Evolutionary conservation across 2,888 invertebrate species (phyloP).

Genomic region (Saturnia pavonia): DNA sequence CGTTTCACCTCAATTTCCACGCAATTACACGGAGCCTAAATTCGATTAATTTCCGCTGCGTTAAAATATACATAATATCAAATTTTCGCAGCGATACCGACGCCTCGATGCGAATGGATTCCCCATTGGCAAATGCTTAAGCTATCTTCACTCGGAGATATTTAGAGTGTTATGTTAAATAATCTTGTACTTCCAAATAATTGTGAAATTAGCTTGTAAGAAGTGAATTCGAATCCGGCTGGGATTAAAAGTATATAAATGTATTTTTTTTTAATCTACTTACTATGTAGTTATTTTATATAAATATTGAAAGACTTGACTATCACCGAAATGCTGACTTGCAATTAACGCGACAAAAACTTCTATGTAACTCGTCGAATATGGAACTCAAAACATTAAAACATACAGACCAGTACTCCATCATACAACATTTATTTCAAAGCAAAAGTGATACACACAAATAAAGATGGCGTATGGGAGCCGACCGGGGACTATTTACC

Average conservation of each 20-base stretch:
- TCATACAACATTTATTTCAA: background rate
- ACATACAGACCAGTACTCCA: background rate
- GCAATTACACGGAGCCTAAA: conserved; percentile 37
- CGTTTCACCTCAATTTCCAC: conserved; percentile 25
- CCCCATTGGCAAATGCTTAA: background rate
- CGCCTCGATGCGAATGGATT: conserved; percentile 27
- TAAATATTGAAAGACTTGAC: background rate
- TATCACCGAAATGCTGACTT: background rate
- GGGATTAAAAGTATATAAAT: no score
- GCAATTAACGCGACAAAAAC: background rate
- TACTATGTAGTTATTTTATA: no score
- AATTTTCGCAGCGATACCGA: conserved; percentile 43
- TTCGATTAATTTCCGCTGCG: conserved; percentile 60
- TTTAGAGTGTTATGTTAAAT: background rate
- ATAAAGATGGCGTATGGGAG: background rate
- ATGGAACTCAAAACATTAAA: background rate
- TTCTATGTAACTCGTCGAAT: background rate
- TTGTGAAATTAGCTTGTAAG: background rate
- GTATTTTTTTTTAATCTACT: background rate
- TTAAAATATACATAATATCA: conserved; percentile 40
- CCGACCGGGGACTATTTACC: background rate
- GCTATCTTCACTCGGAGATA: background rate
- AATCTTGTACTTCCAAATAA: background rate
- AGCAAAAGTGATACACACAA: background rate
- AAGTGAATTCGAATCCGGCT: no score